Evolutionary conservation across 2,797 vertebrate species (phyloP).

Genomic region (Amblyopsis hoosieri): DNA sequence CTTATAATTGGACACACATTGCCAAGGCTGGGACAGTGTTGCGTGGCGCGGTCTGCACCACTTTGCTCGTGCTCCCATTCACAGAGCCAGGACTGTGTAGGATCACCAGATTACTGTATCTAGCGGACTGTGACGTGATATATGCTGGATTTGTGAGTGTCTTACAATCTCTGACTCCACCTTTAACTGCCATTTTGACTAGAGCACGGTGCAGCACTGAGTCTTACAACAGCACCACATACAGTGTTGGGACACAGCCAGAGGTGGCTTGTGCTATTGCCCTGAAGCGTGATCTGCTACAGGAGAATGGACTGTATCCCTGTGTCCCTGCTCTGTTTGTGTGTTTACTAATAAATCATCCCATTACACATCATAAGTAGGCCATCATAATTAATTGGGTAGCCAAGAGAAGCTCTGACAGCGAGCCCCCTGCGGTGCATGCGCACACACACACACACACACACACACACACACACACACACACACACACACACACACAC

Average conservation of each 20-base stretch:
- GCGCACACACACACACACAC: slow-evolving; percentile 37
- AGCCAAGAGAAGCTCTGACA: slow-evolving; percentile 79
- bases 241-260: slow-evolving; percentile 58
- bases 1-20: no score
- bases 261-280: slow-evolving; percentile 68
- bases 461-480: slow-evolving; percentile 8
- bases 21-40: no score
- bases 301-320: slow-evolving; percentile 51
- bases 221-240: no score
- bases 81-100: no score
- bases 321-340: slow-evolving; percentile 70
- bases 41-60: no score
- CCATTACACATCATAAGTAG: slow-evolving; percentile 86
- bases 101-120: no score
- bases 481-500: background rate
- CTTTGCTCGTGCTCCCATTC: no score
- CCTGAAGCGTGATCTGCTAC: slow-evolving; percentile 54
- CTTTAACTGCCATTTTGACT: no score
- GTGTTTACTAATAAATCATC: slow-evolving; percentile 85
- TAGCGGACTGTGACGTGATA: no score
- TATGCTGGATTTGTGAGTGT: no score
- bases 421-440: slow-evolving; percentile 70
- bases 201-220: no score
- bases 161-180: no score
- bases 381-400: slow-evolving; percentile 86